Base-by-base conservation (phyloP, 2,113 vertebrate genomes). In the Pollimyrus isidori region DNA sequence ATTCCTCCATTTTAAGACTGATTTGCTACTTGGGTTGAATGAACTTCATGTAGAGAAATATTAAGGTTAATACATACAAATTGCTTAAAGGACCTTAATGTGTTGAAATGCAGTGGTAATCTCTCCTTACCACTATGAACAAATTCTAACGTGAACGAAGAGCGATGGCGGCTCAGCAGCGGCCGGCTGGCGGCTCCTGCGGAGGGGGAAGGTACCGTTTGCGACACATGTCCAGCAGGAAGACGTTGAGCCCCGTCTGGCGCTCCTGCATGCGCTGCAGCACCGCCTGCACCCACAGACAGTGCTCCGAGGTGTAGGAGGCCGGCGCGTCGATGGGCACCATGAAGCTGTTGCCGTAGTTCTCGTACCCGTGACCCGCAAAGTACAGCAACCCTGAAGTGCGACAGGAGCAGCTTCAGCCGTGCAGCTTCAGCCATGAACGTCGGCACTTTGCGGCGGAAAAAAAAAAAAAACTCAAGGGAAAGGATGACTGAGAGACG, bases 281-380 rank as follows among this genome's bases (percentile, higher is more conserved):
- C 87, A 98, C 95, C 3, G 91, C 90, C 93, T 97, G 97, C 52
- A 97, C 97, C 9, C 97, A 97, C 89, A 97, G 90, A 91, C 97
- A 97, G 92, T 97, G 96, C 2, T 96, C 93, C 0, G 96, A 97
- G 0, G 95, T 97, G 92, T 96, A 97, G 35, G 96, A 94, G 9
- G 91, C 91, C 0, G 97, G 97, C 0, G 96, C 97, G 0, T 98
- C 97, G 0, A 96, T 96, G 83, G 97, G 97, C 86, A 98, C 96
- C 97, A 98, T 97, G 93, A 97, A 98, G 92, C 97, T 98, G 95
- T 97, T 97, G 69, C 97, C 97, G 0, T 95, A 98, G 76, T 98
- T 97, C 90, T 98, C 97, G 19, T 97, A 97, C 89, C 97, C 97
- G 0, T 98, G 97, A 50, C 97, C 97, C 0, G 97, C 97, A 0